phyloP scores from a whole-genome alignment of 2,113 vertebrate genomes.

The Python bivittatus region DNA sequence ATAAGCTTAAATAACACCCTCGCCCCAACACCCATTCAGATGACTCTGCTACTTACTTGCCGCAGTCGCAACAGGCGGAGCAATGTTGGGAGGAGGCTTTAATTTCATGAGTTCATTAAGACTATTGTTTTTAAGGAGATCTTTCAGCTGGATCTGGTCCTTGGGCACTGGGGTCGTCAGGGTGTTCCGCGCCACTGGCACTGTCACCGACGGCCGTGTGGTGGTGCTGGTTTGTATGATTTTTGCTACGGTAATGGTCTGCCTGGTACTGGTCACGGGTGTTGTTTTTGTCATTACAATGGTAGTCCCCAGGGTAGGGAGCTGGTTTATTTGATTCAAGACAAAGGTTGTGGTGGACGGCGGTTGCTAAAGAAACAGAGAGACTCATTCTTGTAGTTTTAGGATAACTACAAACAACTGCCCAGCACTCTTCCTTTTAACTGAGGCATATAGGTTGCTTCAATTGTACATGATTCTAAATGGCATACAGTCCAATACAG shows the following conservation, averaged over 20 bases:
- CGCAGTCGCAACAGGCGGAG: slow-evolving; percentile 92
- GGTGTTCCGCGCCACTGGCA: slow-evolving; percentile 75
- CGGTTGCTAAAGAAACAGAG: slow-evolving; percentile 77
- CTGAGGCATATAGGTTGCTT: background rate
- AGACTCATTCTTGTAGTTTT: background rate
- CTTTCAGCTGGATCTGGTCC: slow-evolving; percentile 93
- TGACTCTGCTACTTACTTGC: slow-evolving; percentile 74
- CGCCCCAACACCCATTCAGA: background rate
- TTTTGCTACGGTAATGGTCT: slow-evolving; percentile 95
- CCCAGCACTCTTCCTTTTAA: background rate
- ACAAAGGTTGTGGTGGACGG: slow-evolving; percentile 98
- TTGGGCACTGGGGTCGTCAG: slow-evolving; percentile 80
- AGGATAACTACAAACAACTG: background rate
- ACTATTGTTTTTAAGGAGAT: slow-evolving; percentile 91
- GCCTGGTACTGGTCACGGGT: slow-evolving; percentile 84
- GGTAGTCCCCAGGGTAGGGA: slow-evolving; percentile 89
- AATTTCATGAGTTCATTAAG: slow-evolving; percentile 97
- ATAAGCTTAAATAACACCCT: background rate
- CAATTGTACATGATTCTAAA: background rate
- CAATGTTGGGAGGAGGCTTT: slow-evolving; percentile 95
- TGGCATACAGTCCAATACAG: background rate
- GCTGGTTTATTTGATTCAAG: slow-evolving; percentile 98
- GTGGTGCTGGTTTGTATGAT: slow-evolving; percentile 88
- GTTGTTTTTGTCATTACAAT: slow-evolving; percentile 91
- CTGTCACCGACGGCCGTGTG: slow-evolving; percentile 76